Base-by-base conservation (phyloP, 2,888 invertebrate species). In the Choreutis nemorana region DNA sequence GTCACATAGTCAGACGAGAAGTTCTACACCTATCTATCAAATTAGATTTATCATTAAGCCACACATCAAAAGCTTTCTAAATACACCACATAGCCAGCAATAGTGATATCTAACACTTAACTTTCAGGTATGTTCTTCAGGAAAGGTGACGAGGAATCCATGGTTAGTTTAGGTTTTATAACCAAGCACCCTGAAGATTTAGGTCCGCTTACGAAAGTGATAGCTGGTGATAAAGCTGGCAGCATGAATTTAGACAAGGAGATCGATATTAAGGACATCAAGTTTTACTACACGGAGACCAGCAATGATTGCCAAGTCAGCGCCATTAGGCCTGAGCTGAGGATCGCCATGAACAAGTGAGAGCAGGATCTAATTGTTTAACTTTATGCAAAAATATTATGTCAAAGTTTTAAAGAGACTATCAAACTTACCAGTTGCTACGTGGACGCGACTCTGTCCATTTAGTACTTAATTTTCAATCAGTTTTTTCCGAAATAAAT, bases 121-220 rank as follows among this genome's bases (percentile, higher is more conserved):
- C 26, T 44, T 44, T 2, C 38, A 87, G 87, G 90, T 20, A 80
- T 92, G 29, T 86, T 90, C 4, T 82, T 86, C 36, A 79, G 90
- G 30, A 86, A 83, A 5, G 85, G 87, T 3, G 83, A 85, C 9
- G 87, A 87, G 44, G 63, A 75, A 9, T 85, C 89, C 0, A 94
- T 96, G 87, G 84, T 92, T 3, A 79, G 84, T 14, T 87, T 86
- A 3, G 98, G 98, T 2, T 94, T 97, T 10, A 87, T 98, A 66
- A 83, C 89, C 14, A 87, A 89, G 37, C 86, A 87, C 52, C 87
- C 89, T 1, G 85, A 84, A 29, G 98, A 98, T 64, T 68, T 97
- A 33, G 70, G 81, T 4, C 91, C 94, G 0, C 66, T 94, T 33
- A 78, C 91, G 6, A 89, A 87, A 70, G 81, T 89, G 23, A 51